Percentiles rank a stretch among this genome's conserved stretches.
These are phyloP conservation scores for Dione vanillae DNA, from an alignment of 2,888 invertebrate genomes.

Conservation along the genomic window DNA sequence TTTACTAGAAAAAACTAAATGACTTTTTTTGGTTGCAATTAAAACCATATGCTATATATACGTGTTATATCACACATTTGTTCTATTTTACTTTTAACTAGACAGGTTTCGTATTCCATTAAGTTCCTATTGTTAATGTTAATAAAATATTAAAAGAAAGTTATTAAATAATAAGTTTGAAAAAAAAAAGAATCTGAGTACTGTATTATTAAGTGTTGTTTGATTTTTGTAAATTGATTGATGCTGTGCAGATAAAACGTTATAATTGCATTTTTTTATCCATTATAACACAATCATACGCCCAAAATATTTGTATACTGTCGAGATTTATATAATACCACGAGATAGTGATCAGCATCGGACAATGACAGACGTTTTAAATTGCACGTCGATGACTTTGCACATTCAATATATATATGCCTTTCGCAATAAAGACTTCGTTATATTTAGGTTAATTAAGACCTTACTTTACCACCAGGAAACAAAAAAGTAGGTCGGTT, in stretches of 20 bases:
- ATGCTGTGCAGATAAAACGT: slow-evolving; percentile 20
- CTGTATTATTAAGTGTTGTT: neutral
- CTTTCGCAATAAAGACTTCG: slow-evolving; percentile 67
- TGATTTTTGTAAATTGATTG: slow-evolving; percentile 29
- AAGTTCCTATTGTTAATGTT: too few species aligned
- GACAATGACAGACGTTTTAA: slow-evolving; percentile 67
- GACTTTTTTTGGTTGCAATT: neutral
- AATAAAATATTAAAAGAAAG: too few species aligned
- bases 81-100: too few species aligned
- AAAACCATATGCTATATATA: too few species aligned
- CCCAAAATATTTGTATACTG: slow-evolving; percentile 48
- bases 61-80: too few species aligned
- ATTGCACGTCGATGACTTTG: slow-evolving; percentile 71
- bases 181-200: neutral
- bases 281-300: slow-evolving; percentile 42
- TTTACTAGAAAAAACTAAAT: neutral
- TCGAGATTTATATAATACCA: slow-evolving; percentile 64
- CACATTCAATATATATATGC: slow-evolving; percentile 60
- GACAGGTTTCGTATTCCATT: too few species aligned
- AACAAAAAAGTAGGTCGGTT: slow-evolving; percentile 23
- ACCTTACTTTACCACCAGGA: slow-evolving; percentile 44
- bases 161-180: too few species aligned
- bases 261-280: slow-evolving; percentile 40
- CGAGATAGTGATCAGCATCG: slow-evolving; percentile 65
- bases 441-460: slow-evolving; percentile 61